A percentile compares a stretch with the other conserved stretches of the same genome.
Evolutionary conservation across 2,113 vertebrate species (phyloP).

Genomic region (Aleadryas rufinucha): DNA sequence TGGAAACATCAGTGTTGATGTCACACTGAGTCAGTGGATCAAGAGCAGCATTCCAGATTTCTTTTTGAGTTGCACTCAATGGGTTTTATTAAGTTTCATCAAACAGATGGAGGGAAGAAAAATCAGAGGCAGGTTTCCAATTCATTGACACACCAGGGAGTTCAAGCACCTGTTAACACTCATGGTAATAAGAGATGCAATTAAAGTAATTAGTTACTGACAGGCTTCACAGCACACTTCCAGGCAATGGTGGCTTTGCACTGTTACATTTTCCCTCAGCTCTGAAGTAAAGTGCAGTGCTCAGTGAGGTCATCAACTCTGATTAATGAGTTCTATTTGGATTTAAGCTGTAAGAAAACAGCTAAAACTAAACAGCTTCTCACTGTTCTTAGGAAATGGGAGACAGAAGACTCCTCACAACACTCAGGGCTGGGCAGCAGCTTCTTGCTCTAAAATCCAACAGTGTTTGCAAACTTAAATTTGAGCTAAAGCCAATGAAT

Average conservation of each 20-base stretch:
- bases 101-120: neutral
- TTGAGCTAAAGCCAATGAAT: neutral
- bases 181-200: neutral
- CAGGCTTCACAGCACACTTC: neutral
- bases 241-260: neutral
- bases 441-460: neutral
- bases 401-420: neutral
- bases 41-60: neutral
- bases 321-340: neutral
- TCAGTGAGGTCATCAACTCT: neutral
- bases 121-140: neutral
- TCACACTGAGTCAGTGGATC: neutral
- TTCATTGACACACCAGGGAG: neutral
- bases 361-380: neutral
- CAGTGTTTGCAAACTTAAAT: neutral
- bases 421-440: neutral
- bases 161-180: slow-evolving; percentile 20
- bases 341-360: neutral
- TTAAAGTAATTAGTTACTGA: slow-evolving; percentile 2
- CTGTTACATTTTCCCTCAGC: neutral
- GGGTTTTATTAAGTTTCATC: neutral
- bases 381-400: neutral
- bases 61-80: neutral
- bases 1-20: neutral
- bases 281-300: neutral